Base-by-base conservation (phyloP, 1,140 invertebrate genomes). In the Leptestheria dahalacensis region DNA sequence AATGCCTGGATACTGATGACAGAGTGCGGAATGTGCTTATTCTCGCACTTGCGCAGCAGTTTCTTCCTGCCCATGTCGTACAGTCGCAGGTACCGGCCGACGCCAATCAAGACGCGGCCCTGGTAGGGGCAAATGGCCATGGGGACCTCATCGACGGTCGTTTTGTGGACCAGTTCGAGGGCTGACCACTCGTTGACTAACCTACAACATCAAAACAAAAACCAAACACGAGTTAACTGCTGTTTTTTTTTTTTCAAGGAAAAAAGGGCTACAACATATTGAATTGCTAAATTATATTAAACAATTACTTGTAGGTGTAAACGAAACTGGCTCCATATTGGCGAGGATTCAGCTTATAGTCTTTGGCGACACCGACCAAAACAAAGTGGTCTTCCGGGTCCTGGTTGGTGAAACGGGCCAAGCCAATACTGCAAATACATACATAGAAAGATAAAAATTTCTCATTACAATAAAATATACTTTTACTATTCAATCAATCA, bases 31-130 rank as follows among this genome's bases (percentile, higher is more conserved):
- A 99, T 87, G 73, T 97, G 92, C 81, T 96, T 94, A 73, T 99
- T 99, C 75, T 99, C 97, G 75, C 96, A 99, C 74, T 99, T 99
- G 46, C 93, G 77, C 3, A 99, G 71, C 28, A 99, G 71, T 72
- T 99, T 98, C 70, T 96, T 94, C 67, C 94, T 95, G 47, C 96
- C 97, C 67, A 97, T 82, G 66, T 99, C 96, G 70, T 99, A 99
- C 3, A 99, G 79, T 59, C 96, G 75, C 4, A 99, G 72, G 73
- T 90, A 85, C 59, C 84, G 82, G 1, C 97, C 96, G 12, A 98
- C 88, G 0, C 94, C 93, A 1, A 96, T 86, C 1, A 99, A 70
- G 1, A 96, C 78, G 61, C 86, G 78, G 0, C 95, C 96, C 68
- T 97, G 92, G 72, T 97, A 96, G 0, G 86, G 75, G 65, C 86